These are phyloP conservation scores for Scophthalmus maximus DNA, from an alignment of 2,113 vertebrate genomes.

Conservation along the genomic window DNA sequence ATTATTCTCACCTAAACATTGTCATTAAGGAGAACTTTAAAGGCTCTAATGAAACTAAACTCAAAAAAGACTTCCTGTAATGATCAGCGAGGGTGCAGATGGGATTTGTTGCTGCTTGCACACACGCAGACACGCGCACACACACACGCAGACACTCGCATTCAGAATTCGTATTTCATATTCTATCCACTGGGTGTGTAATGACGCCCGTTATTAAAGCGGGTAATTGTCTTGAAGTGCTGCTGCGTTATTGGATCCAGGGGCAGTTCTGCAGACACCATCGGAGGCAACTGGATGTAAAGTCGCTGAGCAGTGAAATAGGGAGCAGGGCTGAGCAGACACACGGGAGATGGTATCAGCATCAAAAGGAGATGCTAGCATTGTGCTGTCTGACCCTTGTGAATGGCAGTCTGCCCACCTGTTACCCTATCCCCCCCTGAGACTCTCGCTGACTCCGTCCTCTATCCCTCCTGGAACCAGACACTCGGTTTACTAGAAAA, in stretches of 20 bases:
- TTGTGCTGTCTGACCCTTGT: conserved; percentile 67
- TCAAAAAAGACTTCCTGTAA: conserved; percentile 64
- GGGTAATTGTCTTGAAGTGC: conserved; percentile 78
- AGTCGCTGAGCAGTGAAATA: conserved; percentile 81
- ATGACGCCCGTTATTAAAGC: conserved; percentile 79
- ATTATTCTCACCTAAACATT: conserved; percentile 55
- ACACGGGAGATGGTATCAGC: conserved; percentile 78
- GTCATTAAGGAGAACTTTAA: conserved; percentile 56
- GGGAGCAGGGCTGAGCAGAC: conserved; percentile 72
- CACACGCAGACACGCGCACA: not conserved
- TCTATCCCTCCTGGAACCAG: conserved; percentile 61
- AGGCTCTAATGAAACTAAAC: conserved; percentile 65
- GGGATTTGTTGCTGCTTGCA: conserved; percentile 52
- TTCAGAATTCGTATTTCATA: conserved; percentile 74
- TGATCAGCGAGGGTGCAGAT: conserved; percentile 66
- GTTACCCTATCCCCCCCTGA: conserved; percentile 76
- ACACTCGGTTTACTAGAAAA: conserved; percentile 47
- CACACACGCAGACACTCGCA: conserved; percentile 4
- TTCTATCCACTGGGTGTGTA: conserved; percentile 73
- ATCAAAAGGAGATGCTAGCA: conserved; percentile 73
- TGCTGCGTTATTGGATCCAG: conserved; percentile 75
- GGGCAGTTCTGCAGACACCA: conserved; percentile 68
- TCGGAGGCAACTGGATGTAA: conserved; percentile 76
- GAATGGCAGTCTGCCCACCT: conserved; percentile 73
- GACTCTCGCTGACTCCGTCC: conserved; percentile 60